Base-by-base conservation (phyloP, 2,888 invertebrate genomes). In the Dasysyrphus tricinctus region DNA sequence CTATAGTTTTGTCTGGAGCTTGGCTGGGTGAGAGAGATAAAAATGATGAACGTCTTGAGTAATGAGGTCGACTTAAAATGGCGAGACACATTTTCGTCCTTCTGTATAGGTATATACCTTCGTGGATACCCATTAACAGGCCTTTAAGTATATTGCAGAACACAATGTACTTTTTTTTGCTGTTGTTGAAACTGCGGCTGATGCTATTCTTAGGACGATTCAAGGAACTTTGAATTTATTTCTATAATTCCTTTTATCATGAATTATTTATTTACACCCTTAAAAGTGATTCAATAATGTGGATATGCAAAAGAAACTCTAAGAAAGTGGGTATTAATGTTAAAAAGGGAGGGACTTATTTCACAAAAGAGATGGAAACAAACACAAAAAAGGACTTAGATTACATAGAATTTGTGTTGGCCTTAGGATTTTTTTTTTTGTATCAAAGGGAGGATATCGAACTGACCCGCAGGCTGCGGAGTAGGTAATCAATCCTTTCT, bases 31-130 rank as follows among this genome's bases (percentile, higher is more conserved):
- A 51, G 57, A 86, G 79, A 86, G 86, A 82, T 86, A 86, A 86
- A 86, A 86, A 86, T 86, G 81, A 85, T 85, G 81, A 81, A 85
- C 85, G 81, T 81, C 85, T 81, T 85, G 82, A 86, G 86, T 86
- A 86, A 86, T 86, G 86, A 86, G 86, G 86, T 82, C 86, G 79
- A 44, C 86, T 75, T 74, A 75, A 75, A 86, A 78, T 79, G 86
- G 86, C 86, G 86, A 82, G 82, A 81, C 86, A 82, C 74, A 86
- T 86, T 86, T 54, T 72, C 75, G 47, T 78, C 81, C 81, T 78
- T 65, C 44, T 12, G n/a, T n/a, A n/a, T 24, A 24, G 1, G 57
- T 59, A 14, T 29, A 24, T 42, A 65, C 65, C 47, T 65, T 65
- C 7, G 29, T 14, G 56, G 82, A 79, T 86, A 82, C 61, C 61